Evolutionary conservation across 1,140 invertebrate genomes (phyloP), one percentile per base, ranked within the genome.

Genomic region (Drosophila baimaii): DNA sequence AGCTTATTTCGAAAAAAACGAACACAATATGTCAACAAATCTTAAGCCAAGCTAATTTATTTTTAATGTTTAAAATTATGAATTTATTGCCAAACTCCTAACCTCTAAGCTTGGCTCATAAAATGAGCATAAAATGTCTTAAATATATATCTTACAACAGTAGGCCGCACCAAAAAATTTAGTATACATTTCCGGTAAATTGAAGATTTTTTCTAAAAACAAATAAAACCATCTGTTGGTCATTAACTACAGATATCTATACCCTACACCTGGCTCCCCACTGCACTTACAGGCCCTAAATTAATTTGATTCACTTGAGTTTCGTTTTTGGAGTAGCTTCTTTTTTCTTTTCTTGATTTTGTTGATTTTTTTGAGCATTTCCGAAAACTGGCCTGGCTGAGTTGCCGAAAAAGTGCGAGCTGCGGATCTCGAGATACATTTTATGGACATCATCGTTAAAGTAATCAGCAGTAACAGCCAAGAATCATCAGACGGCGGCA

Each of bases 361-460:
- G n/a, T 52, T 71, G 13, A n/a, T 46, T 27, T 25, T 25, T 7
- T 52, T 52, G 54, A 39, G 33, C 44, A 66, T 66, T 52, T 35
- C 35, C 17, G 25, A 85, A 85, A 85, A 78, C 77, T 85, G 81
- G 51, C 51, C 65, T 79, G 82, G 25, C 41, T 23, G 29, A 44
- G 49, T 77, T 77, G 63, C 64, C 73, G 43, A 77, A 77, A 72
- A 68, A 57, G 27, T 52, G 79, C 49, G 39, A 54, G 77, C 65
- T 59, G 71, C 47, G 61, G 41, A 63, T 43, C 49, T 68, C 55
- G 82, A 78, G 64, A 86, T 69, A 79, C 82, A 82, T 88, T 86
- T 86, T 86, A 88, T 86, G 83, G 71, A 77, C 84, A 83, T 89
- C 79, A 74, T 83, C 83, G 79, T 88, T 88, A 88, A 88, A 88